phyloP scores from a whole-genome alignment of 1,140 invertebrate genomes.

The Procambarus virginalis region DNA sequence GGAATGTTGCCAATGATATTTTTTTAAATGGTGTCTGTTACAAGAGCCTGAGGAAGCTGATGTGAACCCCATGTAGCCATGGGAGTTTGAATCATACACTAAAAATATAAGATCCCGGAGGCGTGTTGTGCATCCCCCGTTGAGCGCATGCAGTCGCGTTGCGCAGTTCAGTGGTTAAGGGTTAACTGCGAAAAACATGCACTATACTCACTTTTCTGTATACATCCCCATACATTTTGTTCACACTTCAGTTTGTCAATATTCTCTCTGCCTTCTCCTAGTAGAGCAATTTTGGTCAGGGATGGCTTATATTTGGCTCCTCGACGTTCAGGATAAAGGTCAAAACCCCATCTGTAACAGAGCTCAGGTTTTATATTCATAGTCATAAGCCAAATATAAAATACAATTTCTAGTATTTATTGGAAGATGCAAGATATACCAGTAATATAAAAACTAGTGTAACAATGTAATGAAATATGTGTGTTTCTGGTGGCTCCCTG shows the following conservation, averaged over 20 bases:
- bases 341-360: conserved; percentile 79
- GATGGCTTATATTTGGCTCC: conserved; percentile 77
- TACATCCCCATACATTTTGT: conserved; percentile 83
- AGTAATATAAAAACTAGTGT: too few species aligned
- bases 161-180: too few species aligned
- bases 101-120: background rate
- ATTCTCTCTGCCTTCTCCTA: conserved; percentile 80
- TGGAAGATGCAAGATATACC: too few species aligned
- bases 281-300: conserved; percentile 76
- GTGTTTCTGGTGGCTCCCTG: too few species aligned
- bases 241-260: conserved; percentile 87
- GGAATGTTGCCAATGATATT: background rate
- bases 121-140: conserved; percentile 11
- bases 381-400: too few species aligned
- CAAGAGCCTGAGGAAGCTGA: background rate
- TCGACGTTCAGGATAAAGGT: conserved; percentile 89
- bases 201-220: conserved; percentile 82
- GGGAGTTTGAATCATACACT: background rate
- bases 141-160: too few species aligned
- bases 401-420: too few species aligned
- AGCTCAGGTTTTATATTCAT: too few species aligned
- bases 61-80: background rate
- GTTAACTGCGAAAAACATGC: too few species aligned
- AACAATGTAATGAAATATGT: too few species aligned
- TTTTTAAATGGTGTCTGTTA: background rate